Percentiles rank a stretch among this genome's conserved stretches.
Evolutionary conservation across 37 sponge, comb jelly and placozoan genomes (phyloP).

Genomic region (Dysidea cf. avara): DNA sequence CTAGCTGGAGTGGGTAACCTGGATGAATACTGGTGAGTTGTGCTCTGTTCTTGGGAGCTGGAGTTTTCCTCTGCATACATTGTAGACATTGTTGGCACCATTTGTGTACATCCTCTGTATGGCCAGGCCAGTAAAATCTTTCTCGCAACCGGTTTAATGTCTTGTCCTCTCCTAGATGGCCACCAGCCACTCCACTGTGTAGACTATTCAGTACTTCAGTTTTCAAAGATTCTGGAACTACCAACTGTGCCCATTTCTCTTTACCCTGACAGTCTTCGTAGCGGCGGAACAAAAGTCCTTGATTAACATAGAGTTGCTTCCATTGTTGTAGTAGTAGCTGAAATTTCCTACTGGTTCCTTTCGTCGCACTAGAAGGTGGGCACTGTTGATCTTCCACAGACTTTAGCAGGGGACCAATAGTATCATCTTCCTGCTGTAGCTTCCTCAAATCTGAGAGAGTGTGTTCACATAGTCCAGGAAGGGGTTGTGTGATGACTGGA

Average conservation of each 20-base stretch:
- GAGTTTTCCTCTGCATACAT: neutral
- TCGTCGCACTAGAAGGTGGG: too few species aligned
- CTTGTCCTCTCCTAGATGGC: conserved; percentile 24
- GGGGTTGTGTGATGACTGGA: too few species aligned
- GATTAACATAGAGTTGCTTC: neutral
- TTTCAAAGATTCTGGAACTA: neutral
- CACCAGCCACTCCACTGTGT: neutral
- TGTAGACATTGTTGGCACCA: neutral
- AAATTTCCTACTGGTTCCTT: too few species aligned
- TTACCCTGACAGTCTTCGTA: neutral
- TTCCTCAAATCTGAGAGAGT: too few species aligned
- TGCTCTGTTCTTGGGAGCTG: neutral
- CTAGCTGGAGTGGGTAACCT: conserved; percentile 17
- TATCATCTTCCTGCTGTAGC: too few species aligned
- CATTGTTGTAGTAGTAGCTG: conserved; percentile 4
- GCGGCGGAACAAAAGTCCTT: neutral
- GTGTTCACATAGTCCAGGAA: too few species aligned
- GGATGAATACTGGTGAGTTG: neutral
- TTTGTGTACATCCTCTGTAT: neutral
- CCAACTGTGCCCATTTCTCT: neutral
- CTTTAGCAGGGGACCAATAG: too few species aligned
- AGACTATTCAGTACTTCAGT: neutral
- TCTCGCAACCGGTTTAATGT: conserved; percentile 2
- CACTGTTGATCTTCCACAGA: too few species aligned
- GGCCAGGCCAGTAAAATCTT: conserved; percentile 26